A percentile compares a stretch with the other conserved stretches of the same genome.
Evolutionary conservation across 2,113 vertebrate species (phyloP).

Genomic region (Passer montanus): DNA sequence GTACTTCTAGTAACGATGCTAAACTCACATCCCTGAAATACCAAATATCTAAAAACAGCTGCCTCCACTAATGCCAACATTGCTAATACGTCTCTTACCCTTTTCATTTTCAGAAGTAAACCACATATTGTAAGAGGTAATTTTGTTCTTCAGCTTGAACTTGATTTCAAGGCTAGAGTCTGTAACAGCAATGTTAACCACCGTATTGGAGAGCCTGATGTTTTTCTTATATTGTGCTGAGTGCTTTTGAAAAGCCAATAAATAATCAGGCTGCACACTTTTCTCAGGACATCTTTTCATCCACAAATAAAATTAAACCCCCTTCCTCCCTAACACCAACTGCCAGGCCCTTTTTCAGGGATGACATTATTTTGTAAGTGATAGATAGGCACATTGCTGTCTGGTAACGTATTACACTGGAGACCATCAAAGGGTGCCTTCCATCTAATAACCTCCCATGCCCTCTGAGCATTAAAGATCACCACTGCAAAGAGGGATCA

Average conservation of each 20-base stretch:
- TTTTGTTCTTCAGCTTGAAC: constrained; percentile 37
- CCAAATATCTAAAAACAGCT: constrained; percentile 75
- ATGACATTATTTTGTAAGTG: constrained; percentile 48
- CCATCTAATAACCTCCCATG: constrained; percentile 60
- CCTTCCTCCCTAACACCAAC: neutral
- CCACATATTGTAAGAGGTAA: constrained; percentile 32
- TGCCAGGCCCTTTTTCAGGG: constrained; percentile 29
- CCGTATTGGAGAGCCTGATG: neutral
- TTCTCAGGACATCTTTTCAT: constrained; percentile 30
- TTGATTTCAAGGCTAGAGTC: constrained; percentile 43
- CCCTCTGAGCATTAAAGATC: constrained; percentile 53
- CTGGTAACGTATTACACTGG: constrained; percentile 5
- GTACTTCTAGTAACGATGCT: constrained; percentile 65
- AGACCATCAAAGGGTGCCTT: constrained; percentile 45
- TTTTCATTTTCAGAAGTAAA: constrained; percentile 59
- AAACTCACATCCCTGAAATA: constrained; percentile 68
- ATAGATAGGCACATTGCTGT: constrained; percentile 45
- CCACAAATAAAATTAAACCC: constrained; percentile 53
- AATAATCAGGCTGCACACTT: constrained; percentile 46
- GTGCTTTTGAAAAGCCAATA: constrained; percentile 46
- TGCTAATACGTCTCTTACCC: constrained; percentile 55
- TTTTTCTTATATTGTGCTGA: neutral
- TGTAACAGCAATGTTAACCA: neutral
- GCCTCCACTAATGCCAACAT: constrained; percentile 62
- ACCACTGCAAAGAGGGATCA: constrained; percentile 56